Percentiles rank a stretch among this genome's conserved stretches.
phyloP scores from a whole-genome alignment of 1,140 invertebrate species.

The Lasioglossum albipes region DNA sequence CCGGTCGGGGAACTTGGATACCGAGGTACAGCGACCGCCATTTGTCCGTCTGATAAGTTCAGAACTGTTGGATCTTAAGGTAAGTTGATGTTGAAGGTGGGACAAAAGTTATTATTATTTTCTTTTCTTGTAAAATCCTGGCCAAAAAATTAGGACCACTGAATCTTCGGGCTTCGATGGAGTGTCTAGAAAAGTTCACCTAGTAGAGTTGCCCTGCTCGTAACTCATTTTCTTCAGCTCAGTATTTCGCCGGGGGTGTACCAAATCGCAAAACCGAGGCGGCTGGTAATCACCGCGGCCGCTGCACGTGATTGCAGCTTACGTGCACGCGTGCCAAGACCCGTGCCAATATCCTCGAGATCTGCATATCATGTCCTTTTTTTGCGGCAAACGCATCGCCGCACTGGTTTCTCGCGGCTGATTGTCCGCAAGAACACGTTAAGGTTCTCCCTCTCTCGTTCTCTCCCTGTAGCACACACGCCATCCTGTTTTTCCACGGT shows the following conservation, averaged over 20 bases:
- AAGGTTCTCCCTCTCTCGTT: background rate
- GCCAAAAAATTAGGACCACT: too few species aligned
- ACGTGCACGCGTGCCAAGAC: background rate
- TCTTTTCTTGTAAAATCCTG: too few species aligned
- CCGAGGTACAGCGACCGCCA: background rate
- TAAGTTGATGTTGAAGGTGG: background rate
- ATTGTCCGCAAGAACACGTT: slow-evolving; percentile 14
- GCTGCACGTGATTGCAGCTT: slow-evolving; percentile 1
- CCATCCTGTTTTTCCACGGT: slow-evolving; percentile 17
- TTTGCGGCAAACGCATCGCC: slow-evolving; percentile 1
- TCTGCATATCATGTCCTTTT: slow-evolving; percentile 10
- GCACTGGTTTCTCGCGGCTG: slow-evolving; percentile 8
- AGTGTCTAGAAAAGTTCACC: too few species aligned
- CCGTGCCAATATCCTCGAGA: slow-evolving; percentile 3
- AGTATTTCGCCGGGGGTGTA: too few species aligned
- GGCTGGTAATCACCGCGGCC: background rate
- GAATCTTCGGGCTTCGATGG: too few species aligned
- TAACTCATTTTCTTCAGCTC: too few species aligned
- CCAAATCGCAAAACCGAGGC: too few species aligned
- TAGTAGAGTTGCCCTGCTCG: too few species aligned
- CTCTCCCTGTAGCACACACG: too few species aligned
- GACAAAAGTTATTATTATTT: too few species aligned
- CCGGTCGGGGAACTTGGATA: background rate
- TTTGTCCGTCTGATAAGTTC: background rate
- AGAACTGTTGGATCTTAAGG: background rate